A percentile compares a stretch with the other conserved stretches of the same genome.
Evolutionary conservation across 2,113 vertebrate species (phyloP).

Genomic region (Arothron firmamentum): DNA sequence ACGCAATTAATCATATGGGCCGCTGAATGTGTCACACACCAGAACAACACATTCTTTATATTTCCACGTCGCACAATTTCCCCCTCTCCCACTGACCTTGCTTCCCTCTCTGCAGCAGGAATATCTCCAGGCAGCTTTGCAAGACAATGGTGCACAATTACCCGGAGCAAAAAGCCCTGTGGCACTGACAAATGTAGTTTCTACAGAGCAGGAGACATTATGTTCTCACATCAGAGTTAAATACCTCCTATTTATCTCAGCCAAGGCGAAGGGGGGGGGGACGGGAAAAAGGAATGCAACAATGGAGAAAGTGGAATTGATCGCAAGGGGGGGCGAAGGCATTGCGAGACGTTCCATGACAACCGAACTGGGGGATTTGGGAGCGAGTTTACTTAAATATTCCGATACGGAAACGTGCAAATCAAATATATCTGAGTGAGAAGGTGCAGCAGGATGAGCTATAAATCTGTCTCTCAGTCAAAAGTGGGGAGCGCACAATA

Average conservation of each 20-base stretch:
- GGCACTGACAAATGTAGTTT: slow-evolving; percentile 76
- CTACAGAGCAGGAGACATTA: slow-evolving; percentile 66
- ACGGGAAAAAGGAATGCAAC: slow-evolving; percentile 17
- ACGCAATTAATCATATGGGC: slow-evolving; percentile 59
- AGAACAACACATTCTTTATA: slow-evolving; percentile 58
- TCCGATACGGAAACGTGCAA: slow-evolving; percentile 41
- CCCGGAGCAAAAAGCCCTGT: slow-evolving; percentile 60
- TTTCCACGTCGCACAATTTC: slow-evolving; percentile 54
- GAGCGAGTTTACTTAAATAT: slow-evolving; percentile 36
- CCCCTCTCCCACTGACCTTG: slow-evolving; percentile 36
- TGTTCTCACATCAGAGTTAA: slow-evolving; percentile 69
- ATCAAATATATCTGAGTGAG: slow-evolving; percentile 22
- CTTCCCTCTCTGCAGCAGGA: slow-evolving; percentile 51
- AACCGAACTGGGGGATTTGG: slow-evolving; percentile 50
- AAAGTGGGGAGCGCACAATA: too few relatives aligned
- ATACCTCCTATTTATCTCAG: slow-evolving; percentile 72
- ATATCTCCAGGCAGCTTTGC: slow-evolving; percentile 64
- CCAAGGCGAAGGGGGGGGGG: slow-evolving; percentile 39
- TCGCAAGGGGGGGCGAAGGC: slow-evolving; percentile 46
- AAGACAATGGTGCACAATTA: slow-evolving; percentile 72
- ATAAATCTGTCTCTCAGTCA: too few relatives aligned
- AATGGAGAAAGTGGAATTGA: slow-evolving; percentile 43
- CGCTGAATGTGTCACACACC: slow-evolving; percentile 44
- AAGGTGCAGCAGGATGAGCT: slow-evolving; percentile 44
- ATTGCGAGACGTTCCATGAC: slow-evolving; percentile 63